Percentiles rank a stretch among this genome's conserved stretches.
phyloP scores from a whole-genome alignment of 2,797 vertebrate genomes.

The Alectoris magna region DNA sequence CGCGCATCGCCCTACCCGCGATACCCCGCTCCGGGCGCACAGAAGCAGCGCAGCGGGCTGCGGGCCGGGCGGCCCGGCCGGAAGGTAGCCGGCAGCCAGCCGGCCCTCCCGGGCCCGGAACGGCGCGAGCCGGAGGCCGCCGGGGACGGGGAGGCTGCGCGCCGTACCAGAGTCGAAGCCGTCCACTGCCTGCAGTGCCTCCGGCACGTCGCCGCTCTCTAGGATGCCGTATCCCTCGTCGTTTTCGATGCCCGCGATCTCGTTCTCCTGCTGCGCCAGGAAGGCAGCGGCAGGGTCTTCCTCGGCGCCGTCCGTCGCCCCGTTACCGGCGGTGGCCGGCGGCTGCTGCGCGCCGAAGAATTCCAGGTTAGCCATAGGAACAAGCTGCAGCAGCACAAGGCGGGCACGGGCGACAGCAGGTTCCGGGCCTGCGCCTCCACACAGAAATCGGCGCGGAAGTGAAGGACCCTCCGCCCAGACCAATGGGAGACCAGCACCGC shows the following conservation, averaged over 20 bases:
- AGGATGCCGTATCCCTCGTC: conserved; percentile 95
- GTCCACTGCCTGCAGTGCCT: conserved; percentile 76
- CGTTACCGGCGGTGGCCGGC: conserved; percentile 74
- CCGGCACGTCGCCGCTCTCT: conserved; percentile 89
- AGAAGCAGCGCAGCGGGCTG: too few species aligned
- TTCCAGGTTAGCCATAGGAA: conserved; percentile 29
- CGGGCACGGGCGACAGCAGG: not conserved
- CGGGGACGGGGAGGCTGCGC: not conserved
- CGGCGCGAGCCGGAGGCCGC: not conserved
- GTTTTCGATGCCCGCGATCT: conserved; percentile 95
- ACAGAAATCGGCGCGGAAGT: not conserved
- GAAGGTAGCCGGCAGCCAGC: not conserved
- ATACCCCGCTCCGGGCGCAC: too few species aligned
- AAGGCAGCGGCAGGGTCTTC: conserved; percentile 94
- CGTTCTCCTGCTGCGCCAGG: conserved; percentile 93
- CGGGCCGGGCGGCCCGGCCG: too few species aligned
- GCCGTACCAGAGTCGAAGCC: not conserved
- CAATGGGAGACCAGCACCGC: not conserved
- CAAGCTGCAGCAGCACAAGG: fast-evolving
- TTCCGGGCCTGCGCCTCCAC: not conserved
- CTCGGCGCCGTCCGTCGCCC: conserved; percentile 80
- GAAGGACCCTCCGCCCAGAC: fast-evolving
- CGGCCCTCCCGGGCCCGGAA: not conserved
- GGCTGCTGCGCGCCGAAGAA: conserved; percentile 44
- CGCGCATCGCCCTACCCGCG: too few species aligned